These are phyloP conservation scores for Melanocharis versteri DNA, from an alignment of 2,113 vertebrate species.

Conservation along the genomic window DNA sequence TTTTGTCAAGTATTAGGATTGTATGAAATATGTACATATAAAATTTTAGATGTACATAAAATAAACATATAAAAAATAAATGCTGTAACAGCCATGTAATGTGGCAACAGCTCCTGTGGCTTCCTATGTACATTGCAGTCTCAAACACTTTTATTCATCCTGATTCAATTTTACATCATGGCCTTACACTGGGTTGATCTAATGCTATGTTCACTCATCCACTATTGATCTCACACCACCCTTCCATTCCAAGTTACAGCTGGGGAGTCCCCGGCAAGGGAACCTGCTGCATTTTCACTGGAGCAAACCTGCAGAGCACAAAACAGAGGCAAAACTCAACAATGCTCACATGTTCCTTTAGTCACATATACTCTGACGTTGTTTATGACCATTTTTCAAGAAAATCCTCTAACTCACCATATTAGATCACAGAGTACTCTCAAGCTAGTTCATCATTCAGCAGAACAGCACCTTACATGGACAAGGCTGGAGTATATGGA, in stretches of 20 bases:
- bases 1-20: neutral
- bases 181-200: neutral
- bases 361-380: neutral
- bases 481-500: neutral
- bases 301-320: neutral
- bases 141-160: neutral
- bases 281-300: neutral
- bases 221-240: neutral
- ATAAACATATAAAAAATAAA: neutral
- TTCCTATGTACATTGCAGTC: neutral
- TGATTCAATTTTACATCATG: neutral
- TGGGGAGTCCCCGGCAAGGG: neutral
- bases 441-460: neutral
- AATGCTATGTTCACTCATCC: neutral
- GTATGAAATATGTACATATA: neutral
- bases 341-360: neutral
- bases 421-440: neutral
- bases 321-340: neutral
- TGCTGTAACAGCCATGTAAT: neutral
- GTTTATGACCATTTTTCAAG: neutral
- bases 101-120: neutral
- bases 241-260: neutral
- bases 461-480: neutral
- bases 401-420: neutral
- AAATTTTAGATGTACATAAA: neutral